Evolutionary conservation across 2,113 vertebrate species (phyloP), one percentile per base, ranked within the genome.

Genomic region (Ctenodactylus gundi): DNA sequence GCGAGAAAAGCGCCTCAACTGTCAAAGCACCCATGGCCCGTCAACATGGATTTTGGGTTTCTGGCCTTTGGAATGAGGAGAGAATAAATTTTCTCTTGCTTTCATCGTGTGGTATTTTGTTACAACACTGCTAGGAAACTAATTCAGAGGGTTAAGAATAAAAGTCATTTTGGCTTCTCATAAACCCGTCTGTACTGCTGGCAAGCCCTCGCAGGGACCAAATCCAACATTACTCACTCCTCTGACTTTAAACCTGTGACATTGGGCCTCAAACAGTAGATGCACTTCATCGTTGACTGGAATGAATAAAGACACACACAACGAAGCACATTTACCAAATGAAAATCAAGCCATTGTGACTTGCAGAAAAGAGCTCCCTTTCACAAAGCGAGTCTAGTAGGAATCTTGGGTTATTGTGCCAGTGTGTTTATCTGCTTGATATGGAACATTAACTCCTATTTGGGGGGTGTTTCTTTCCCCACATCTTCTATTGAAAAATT

Each of bases 211-310:
- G 20, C 23, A 55, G 92, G 85, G 64, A 72, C 34, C 51, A 60
- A 41, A 80, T 78, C 90, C 77, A 92, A 36, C 27, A 49, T 96
- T 96, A 97, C 85, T 97, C 95, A 95, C 70, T 93, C 94, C 82
- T 96, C 18, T 81, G 92, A 88, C 36, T 68, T 85, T 51, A 92
- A n/a, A 95, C 93, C 73, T 53, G 88, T 86, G 92, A 58, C 88
- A 14, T 4, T 46, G 91, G 58, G 39, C 68, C 85, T 80, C 34
- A 49, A 57, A 93, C 64, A 94, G 76, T 80, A 57, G 77, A 77
- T n/a, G 78, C 84, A 20, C 58, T 96, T 96, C 83, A 77, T 89
- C 84, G 57, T 0, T 76, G 90, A 90, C 9, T 53, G 88, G 73
- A 65, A 60, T 80, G 57, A 92, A 81, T 49, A 72, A 82, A 67